Evolutionary conservation across 2,888 invertebrate species (phyloP), one percentile per base, ranked within the genome.

Genomic region (Eristalis tenax): DNA sequence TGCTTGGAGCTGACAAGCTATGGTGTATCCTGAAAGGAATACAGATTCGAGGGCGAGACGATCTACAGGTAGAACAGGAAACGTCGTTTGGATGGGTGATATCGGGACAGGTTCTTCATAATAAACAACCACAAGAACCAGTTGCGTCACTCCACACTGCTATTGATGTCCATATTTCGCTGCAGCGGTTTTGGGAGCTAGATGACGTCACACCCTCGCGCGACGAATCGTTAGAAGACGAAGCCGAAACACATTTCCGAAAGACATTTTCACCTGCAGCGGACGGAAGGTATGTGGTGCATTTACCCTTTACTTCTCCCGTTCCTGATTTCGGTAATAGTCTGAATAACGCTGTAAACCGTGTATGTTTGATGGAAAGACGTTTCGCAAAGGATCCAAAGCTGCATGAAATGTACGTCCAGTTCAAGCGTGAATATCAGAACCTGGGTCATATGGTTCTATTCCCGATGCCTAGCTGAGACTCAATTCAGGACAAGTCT

Each of bases 1-100:
- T n/a, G n/a, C n/a, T 77, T 4, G 61, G 76, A 0, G 76, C 61
- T 8, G 76, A 77, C 22, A 77, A 35, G 22, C n/a, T n/a, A n/a
- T 15, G 76, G 40, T 15, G 10, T 8, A 76, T 66, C 18, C 13
- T 76, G 0, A 15, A 59, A 23, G 61, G 18, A 23, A 22, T 38
- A 11, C 26, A 76, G 40, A 38, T 59, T 18, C n/a, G 13, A 6
- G 43, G 68, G 2, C 32, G 2, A 1, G 26, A 43, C 6, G 66
- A 61, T 3, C 11, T 11, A 2, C 40, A 50, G 8, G 2, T 68
- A 6, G 76, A 59, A 10, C 43, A 40, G 15, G 26, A 59, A 1
- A 76, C 66, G 6, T 68, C 61, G 2, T 63, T 76, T 13, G 40
- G 64, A 4, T 78, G 69, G n/a, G 18, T 70, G 11, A 18, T 78